Evolutionary conservation across 2,888 invertebrate genomes (phyloP).

Genomic region (Hyposoter dolosus): DNA sequence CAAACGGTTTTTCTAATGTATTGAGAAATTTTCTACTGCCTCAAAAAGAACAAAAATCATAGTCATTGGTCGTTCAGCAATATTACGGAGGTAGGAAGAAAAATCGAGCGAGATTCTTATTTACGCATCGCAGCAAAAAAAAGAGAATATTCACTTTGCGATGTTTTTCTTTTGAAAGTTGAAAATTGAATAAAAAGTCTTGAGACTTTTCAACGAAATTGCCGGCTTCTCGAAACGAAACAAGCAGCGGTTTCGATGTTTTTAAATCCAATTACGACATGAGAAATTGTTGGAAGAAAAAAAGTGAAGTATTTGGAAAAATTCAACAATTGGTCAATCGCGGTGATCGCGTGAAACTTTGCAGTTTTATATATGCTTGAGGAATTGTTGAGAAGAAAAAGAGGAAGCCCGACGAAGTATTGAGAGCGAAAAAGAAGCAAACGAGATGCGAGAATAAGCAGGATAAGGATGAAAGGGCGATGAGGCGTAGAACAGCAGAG

Average conservation of each 20-base stretch:
- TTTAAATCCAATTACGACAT: background rate
- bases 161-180: too few relatives aligned
- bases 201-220: too few relatives aligned
- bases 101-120: slow-evolving; percentile 42
- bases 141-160: too few relatives aligned
- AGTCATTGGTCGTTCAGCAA: slow-evolving; percentile 55
- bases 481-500: slow-evolving; percentile 28
- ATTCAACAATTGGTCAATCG: background rate
- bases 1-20: slow-evolving; percentile 36
- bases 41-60: slow-evolving; percentile 54
- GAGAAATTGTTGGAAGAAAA: background rate
- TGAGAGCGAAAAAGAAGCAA: slow-evolving; percentile 3
- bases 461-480: slow-evolving; percentile 32
- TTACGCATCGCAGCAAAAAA: background rate
- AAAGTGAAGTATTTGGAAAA: background rate
- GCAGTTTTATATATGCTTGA: background rate
- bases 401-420: slow-evolving; percentile 5
- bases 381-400: slow-evolving; percentile 7
- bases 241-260: background rate
- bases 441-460: slow-evolving; percentile 33
- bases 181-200: background rate
- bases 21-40: slow-evolving; percentile 26
- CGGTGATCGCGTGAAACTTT: background rate
- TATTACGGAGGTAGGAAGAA: slow-evolving; percentile 17
- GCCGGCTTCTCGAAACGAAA: background rate